A percentile compares a stretch with the other conserved stretches of the same genome.
These are phyloP conservation scores for Orientallactaga bullata DNA, from an alignment of 2,113 vertebrate species.

Conservation along the genomic window DNA sequence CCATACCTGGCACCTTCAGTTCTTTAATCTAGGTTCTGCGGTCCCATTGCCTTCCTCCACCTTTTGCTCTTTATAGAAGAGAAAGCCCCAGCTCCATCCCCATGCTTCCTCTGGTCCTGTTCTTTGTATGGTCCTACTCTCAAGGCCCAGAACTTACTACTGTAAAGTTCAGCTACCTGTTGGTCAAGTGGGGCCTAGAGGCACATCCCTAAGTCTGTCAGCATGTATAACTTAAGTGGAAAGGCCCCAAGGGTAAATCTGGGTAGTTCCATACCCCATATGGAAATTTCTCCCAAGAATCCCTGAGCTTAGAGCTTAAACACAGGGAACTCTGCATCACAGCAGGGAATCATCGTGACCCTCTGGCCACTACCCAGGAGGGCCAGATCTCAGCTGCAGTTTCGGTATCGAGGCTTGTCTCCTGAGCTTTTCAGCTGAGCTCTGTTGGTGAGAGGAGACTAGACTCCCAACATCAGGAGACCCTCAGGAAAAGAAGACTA, in stretches of 20 bases:
- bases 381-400: not conserved
- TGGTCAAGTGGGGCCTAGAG: not conserved
- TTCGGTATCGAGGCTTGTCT: not conserved
- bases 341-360: not conserved
- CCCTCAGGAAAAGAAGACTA: not conserved
- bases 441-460: not conserved
- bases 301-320: not conserved
- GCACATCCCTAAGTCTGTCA: not conserved
- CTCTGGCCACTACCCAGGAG: not conserved
- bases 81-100: not conserved
- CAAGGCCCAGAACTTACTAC: not conserved
- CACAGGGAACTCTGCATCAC: not conserved
- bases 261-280: not conserved
- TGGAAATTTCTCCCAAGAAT: conserved; percentile 37
- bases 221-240: not conserved
- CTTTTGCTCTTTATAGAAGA: not conserved
- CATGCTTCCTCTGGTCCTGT: not conserved
- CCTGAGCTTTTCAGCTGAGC: not conserved
- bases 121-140: not conserved
- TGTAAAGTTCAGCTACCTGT: not conserved
- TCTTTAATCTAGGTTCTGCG: not conserved
- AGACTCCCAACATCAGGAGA: not conserved
- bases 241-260: conserved; percentile 23
- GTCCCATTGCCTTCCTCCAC: rapidly evolving
- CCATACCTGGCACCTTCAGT: not conserved